Evolutionary conservation across 2,797 vertebrate genomes (phyloP), one percentile per base, ranked within the genome.

Genomic region (Rhabdophis nuchalis): DNA sequence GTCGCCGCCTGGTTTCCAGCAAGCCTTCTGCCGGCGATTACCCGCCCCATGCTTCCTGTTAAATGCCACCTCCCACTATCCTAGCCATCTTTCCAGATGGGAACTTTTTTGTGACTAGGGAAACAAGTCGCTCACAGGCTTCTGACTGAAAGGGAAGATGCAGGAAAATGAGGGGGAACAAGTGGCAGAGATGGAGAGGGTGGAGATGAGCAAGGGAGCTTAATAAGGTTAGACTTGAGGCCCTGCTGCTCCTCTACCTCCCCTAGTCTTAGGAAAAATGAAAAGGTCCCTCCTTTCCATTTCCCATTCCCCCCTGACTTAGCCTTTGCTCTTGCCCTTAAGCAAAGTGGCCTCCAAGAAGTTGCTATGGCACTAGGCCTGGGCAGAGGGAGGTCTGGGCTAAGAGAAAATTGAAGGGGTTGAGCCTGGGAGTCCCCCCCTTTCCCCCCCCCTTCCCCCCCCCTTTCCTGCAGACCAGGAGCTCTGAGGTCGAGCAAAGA

Each of bases 131-230:
- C 87, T 89, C 85, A 29, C 0, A 82, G 85, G 92, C 88, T 52
- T 87, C 36, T 1, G 93, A 57, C 91, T 91, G 92, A 18, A 94
- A 29, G 46, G 91, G 91, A 90, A 88, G 50, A 93, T 89, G 86
- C 87, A 68, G 89, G 82, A 94, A 92, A 92, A 72, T 25, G 72
- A 58, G 57, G 57, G 85, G 86, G 86, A 93, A 16, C 95, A 92
- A 94, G 87, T 61, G 92, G 88, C 95, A 93, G 93, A 95, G 90
- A 72, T 93, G 89, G 3, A 23, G 85, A 60, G 85, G 88, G 82
- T 41, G 93, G 72, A 93, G 61, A 68, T 25, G 12, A 77, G 5
- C 29, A 88, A 41, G 88, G 72, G 54, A 90, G 86, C 52, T 88
- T 77, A 27, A 85, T 18, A 13, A 87, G 85, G 92, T 18, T 88